phyloP scores from a whole-genome alignment of 2,113 vertebrate genomes.

The Carlito syrichta region DNA sequence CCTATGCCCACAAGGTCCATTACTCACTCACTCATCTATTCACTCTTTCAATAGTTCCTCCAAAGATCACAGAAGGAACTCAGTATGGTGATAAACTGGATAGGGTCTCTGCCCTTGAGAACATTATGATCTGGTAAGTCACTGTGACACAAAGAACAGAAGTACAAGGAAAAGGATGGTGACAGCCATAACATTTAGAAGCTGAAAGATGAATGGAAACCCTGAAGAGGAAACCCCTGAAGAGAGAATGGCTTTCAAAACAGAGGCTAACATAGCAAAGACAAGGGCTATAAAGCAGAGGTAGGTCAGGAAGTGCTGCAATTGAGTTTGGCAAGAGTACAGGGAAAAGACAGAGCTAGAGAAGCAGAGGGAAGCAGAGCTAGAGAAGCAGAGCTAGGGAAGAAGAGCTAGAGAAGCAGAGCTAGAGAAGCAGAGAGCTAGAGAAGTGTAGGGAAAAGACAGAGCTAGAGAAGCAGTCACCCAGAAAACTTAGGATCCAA shows the following conservation, averaged over 20 bases:
- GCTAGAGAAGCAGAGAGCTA: neutral
- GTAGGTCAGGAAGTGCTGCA: neutral
- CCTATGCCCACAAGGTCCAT: neutral
- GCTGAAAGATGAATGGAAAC: neutral
- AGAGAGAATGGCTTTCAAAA: neutral
- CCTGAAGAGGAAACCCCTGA: neutral
- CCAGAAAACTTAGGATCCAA: neutral
- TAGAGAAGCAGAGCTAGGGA: neutral
- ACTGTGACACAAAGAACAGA: neutral
- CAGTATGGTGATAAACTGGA: neutral
- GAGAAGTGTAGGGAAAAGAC: neutral
- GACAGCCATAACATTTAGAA: neutral
- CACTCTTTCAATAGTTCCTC: neutral
- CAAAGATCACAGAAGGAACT: neutral
- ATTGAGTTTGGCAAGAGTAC: neutral
- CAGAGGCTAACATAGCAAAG: neutral
- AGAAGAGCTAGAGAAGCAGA: neutral
- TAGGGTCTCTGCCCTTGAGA: neutral
- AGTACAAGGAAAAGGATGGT: neutral
- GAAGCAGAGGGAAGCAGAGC: too few relatives aligned
- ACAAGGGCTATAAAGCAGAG: neutral
- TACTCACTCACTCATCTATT: neutral
- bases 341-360: neutral
- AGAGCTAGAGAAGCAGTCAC: neutral
- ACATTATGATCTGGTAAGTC: neutral